Conservation (phyloP, 2,797 vertebrate species). For the Todus mexicanus region DNA sequence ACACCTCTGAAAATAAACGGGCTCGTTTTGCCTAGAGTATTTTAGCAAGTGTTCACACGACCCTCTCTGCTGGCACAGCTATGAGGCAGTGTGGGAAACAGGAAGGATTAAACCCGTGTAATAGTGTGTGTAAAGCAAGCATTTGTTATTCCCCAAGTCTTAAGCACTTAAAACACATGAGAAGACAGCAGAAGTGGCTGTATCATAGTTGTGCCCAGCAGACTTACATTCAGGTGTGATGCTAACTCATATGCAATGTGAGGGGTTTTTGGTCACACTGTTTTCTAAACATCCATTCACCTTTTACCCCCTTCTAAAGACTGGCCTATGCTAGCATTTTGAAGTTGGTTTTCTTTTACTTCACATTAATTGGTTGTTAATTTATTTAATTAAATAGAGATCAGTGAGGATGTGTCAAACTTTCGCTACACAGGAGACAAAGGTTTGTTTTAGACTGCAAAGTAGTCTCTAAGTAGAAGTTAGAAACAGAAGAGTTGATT, state of each 20-base stretch:
- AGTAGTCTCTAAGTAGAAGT: neutral
- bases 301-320: neutral
- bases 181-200: neutral
- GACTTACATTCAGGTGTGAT: neutral
- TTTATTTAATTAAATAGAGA: neutral
- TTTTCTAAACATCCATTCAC: neutral
- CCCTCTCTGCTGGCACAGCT: neutral
- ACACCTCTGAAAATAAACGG: neutral
- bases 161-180: neutral
- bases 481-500: neutral
- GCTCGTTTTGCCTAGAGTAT: neutral
- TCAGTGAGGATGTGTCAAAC: neutral
- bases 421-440: neutral
- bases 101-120: neutral
- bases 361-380: neutral
- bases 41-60: neutral
- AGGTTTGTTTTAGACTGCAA: neutral
- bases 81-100: neutral
- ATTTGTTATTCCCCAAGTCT: neutral
- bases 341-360: neutral
- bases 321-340: neutral
- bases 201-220: neutral
- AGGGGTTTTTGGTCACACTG: neutral
- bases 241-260: neutral
- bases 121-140: neutral